phyloP scores from a whole-genome alignment of 2,797 vertebrate genomes.

The Hipposideros larvatus region DNA sequence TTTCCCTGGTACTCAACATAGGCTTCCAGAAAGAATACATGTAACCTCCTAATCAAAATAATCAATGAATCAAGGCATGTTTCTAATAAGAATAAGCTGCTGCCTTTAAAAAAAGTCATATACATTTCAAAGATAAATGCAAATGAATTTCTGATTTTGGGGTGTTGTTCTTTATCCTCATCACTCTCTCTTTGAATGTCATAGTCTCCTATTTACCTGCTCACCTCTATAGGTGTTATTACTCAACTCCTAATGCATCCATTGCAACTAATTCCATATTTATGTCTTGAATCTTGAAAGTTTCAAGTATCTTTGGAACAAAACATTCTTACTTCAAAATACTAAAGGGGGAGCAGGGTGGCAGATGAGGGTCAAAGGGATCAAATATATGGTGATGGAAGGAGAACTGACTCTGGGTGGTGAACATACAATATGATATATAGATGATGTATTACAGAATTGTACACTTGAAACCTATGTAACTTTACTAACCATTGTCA shows the following conservation, averaged over 20 bases:
- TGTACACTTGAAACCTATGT: too few species aligned
- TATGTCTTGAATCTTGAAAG: neutral
- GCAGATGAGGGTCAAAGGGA: too few species aligned
- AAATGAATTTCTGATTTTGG: neutral
- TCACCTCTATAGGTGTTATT: neutral
- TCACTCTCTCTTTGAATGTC: neutral
- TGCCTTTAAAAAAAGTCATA: neutral
- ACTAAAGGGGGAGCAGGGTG: neutral
- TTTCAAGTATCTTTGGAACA: slow-evolving; percentile 2
- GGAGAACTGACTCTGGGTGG: too few species aligned
- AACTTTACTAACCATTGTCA: too few species aligned
- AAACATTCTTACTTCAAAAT: slow-evolving; percentile 47
- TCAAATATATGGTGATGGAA: too few species aligned
- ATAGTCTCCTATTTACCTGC: neutral
- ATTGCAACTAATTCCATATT: neutral
- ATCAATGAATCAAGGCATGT: slow-evolving; percentile 67
- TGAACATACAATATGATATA: too few species aligned
- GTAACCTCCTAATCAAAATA: neutral
- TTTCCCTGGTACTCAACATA: neutral
- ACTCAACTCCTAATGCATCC: neutral
- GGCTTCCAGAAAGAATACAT: neutral
- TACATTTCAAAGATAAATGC: neutral
- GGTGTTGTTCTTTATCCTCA: neutral
- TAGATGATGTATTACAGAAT: too few species aligned
- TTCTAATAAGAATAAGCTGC: slow-evolving; percentile 65